These are phyloP conservation scores for Meteorus sp. DNA, from an alignment of 1,140 invertebrate species.

Conservation along the genomic window DNA sequence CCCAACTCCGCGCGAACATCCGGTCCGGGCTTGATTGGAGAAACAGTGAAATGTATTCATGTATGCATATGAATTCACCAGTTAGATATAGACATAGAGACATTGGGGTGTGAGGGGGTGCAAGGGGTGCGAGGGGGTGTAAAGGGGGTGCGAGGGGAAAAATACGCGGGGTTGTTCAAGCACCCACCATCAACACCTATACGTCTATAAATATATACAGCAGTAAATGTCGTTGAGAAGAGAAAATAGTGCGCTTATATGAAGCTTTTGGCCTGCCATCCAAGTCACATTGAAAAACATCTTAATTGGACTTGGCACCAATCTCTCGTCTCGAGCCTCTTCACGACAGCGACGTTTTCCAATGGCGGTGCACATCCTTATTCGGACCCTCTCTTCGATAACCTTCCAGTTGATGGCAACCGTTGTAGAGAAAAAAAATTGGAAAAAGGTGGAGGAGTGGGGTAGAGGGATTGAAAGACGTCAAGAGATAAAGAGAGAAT, in stretches of 20 bases:
- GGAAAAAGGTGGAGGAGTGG: too few relatives aligned
- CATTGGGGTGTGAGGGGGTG: conserved; percentile 13
- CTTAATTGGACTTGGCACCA: conserved; percentile 41
- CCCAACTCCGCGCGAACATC: conserved; percentile 10
- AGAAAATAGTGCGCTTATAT: too few relatives aligned
- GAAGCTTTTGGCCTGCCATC: too few relatives aligned
- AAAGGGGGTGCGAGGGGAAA: conserved; percentile 18
- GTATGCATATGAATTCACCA: conserved; percentile 46
- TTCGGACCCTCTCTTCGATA: conserved; percentile 4
- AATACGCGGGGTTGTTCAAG: conserved; percentile 27
- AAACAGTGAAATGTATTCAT: conserved; percentile 45
- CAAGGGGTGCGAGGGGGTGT: conserved; percentile 11
- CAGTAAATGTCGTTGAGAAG: too few relatives aligned
- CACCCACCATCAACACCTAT: too few relatives aligned
- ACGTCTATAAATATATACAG: too few relatives aligned
- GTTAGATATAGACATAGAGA: too few relatives aligned
- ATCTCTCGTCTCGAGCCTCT: neutral
- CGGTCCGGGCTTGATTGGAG: conserved; percentile 40
- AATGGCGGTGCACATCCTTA: neutral
- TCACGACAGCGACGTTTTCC: conserved; percentile 1
- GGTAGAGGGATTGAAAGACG: too few relatives aligned
- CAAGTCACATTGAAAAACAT: conserved; percentile 41
- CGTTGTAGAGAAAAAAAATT: too few relatives aligned
- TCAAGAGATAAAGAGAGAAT: too few relatives aligned
- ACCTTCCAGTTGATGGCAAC: too few relatives aligned